Evolutionary conservation across 2,888 invertebrate species (phyloP).

Genomic region (Sacculina carcini): DNA sequence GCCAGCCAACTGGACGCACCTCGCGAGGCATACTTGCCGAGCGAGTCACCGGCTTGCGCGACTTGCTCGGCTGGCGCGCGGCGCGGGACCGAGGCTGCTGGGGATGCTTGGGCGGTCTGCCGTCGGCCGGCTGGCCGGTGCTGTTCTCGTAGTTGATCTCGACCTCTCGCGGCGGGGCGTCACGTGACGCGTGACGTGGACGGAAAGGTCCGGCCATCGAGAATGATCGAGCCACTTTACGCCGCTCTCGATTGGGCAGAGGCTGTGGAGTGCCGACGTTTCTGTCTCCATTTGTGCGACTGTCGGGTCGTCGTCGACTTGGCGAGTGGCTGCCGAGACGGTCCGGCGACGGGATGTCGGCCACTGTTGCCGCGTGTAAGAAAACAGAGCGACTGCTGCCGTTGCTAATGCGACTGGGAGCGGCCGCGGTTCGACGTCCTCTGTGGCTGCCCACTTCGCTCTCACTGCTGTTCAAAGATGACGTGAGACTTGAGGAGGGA

Average conservation of each 20-base stretch:
- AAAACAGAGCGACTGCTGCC: constrained; percentile 15
- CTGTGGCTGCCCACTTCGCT: constrained; percentile 10
- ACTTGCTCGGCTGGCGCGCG: background rate
- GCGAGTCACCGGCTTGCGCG: constrained; percentile 9
- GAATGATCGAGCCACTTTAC: constrained; percentile 12
- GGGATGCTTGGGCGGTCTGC: constrained; percentile 12
- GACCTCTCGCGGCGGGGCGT: constrained; percentile 4
- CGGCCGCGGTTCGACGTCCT: constrained; percentile 9
- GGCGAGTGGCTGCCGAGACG: constrained; percentile 5
- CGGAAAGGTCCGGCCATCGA: constrained; percentile 12
- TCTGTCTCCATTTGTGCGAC: too few relatives aligned
- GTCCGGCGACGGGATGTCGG: constrained; percentile 15
- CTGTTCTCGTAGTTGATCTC: constrained; percentile 10
- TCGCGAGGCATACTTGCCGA: constrained; percentile 14
- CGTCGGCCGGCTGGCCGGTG: background rate
- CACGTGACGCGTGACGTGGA: constrained; percentile 9
- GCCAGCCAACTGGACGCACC: constrained; percentile 13
- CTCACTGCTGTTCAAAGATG: constrained; percentile 10
- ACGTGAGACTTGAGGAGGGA: too few relatives aligned
- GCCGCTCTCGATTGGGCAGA: constrained; percentile 7
- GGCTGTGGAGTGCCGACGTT: background rate
- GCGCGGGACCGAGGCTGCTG: constrained; percentile 11
- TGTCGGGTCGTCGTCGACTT: constrained; percentile 4
- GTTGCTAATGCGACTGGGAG: background rate
- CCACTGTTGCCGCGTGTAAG: constrained; percentile 16